phyloP scores from a whole-genome alignment of 2,888 invertebrate genomes.

The Drosophila trichaetosa region DNA sequence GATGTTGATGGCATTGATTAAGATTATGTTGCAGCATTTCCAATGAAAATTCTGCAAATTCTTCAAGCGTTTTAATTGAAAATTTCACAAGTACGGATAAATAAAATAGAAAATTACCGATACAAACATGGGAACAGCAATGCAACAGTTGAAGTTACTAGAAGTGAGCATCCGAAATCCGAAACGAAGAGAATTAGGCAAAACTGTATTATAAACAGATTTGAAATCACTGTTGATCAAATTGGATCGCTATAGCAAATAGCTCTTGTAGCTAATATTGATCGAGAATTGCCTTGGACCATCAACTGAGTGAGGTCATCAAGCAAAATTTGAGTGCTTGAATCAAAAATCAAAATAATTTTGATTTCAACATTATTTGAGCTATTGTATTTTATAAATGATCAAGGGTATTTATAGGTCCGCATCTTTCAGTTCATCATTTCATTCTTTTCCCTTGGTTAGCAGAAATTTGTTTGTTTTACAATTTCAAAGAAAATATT shows the following conservation, averaged over 20 bases:
- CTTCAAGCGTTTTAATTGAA: constrained; percentile 43
- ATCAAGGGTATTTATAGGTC: not conserved
- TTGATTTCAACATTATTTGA: not conserved
- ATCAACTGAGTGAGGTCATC: not conserved
- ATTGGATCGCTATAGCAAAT: not conserved
- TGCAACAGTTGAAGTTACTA: constrained; percentile 4
- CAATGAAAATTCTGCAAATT: constrained; percentile 14
- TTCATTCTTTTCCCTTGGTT: too few relatives aligned
- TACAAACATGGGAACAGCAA: not conserved
- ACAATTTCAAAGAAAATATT: constrained; percentile 27
- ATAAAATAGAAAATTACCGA: not conserved
- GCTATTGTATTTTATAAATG: not conserved
- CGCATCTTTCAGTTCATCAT: not conserved
- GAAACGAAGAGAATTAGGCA: too few relatives aligned
- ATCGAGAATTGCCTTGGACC: not conserved
- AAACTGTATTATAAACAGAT: not conserved
- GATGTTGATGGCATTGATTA: constrained; percentile 31
- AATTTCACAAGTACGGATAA: constrained; percentile 11
- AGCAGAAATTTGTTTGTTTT: constrained; percentile 1
- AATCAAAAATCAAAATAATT: not conserved
- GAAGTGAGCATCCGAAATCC: not conserved
- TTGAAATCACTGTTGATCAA: too few relatives aligned
- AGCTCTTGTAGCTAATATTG: not conserved
- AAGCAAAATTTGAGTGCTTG: not conserved
- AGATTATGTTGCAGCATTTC: constrained; percentile 34